A percentile compares a stretch with the other conserved stretches of the same genome.
Conservation (phyloP, 2,113 vertebrate species). For the Spheniscus mendiculus region DNA sequence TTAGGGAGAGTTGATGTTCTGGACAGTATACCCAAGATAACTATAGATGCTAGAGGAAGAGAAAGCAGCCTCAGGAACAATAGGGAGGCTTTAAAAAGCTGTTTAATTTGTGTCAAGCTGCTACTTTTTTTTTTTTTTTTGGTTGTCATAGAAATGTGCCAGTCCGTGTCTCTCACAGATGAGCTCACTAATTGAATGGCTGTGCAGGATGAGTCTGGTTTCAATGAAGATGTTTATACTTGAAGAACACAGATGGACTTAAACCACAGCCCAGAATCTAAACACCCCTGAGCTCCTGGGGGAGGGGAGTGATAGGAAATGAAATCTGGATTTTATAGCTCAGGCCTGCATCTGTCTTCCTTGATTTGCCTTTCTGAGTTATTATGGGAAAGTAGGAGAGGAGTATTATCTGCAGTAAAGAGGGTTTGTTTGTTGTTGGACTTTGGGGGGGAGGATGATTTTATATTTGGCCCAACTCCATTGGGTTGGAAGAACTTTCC, state of each 20-base stretch:
- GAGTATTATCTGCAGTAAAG: not conserved
- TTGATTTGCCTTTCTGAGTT: constrained; percentile 38
- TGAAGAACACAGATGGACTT: constrained; percentile 60
- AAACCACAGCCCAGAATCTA: constrained; percentile 44
- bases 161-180: constrained; percentile 56
- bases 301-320: constrained; percentile 46
- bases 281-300: constrained; percentile 34
- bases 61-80: not conserved
- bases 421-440: not conserved
- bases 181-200: constrained; percentile 57
- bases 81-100: not conserved
- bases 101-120: not conserved
- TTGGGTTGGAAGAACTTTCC: not conserved
- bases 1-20: not conserved
- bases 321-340: constrained; percentile 51
- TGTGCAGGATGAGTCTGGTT: constrained; percentile 61
- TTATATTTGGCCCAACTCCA: not conserved
- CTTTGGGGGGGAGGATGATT: not conserved
- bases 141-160: constrained; percentile 71
- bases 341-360: constrained; percentile 18
- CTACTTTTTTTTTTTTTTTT: not conserved
- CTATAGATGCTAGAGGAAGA: not conserved
- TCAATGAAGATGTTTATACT: constrained; percentile 69
- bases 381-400: not conserved
- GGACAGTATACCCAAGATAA: not conserved